These are phyloP conservation scores for Polypedilum pembai DNA, from an alignment of 1,140 invertebrate species.

Conservation along the genomic window DNA sequence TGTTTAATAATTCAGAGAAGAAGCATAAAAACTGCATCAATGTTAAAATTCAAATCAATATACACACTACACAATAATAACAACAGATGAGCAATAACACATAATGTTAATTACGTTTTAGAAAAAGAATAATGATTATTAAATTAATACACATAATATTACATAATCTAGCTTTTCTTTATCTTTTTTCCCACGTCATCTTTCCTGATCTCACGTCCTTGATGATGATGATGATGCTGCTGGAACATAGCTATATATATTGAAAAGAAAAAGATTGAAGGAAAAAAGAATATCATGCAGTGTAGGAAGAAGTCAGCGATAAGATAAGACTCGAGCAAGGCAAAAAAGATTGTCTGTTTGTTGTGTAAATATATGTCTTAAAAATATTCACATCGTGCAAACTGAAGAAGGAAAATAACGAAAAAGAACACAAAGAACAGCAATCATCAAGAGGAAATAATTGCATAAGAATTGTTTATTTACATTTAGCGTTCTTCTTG, in stretches of 20 bases:
- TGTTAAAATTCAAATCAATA: too few species aligned
- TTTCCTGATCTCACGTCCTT: not conserved
- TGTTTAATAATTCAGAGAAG: too few species aligned
- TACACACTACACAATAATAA: too few species aligned
- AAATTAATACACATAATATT: not conserved
- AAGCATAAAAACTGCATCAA: too few species aligned
- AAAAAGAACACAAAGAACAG: not conserved
- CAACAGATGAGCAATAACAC: too few species aligned
- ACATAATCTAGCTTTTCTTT: too few species aligned
- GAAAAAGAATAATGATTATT: not conserved
- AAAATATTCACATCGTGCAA: not conserved
- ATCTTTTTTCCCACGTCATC: not conserved
- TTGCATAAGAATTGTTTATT: slow-evolving; percentile 27
- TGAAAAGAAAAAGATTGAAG: not conserved
- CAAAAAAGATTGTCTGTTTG: too few species aligned
- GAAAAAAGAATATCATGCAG: not conserved
- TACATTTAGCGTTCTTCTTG: slow-evolving; percentile 9
- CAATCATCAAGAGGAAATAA: slow-evolving; percentile 17
- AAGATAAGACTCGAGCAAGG: too few species aligned
- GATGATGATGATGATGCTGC: not conserved
- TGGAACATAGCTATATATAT: not conserved
- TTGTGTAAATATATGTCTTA: too few species aligned
- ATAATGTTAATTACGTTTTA: not conserved
- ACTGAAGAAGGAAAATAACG: not conserved
- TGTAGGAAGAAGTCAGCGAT: too few species aligned